A percentile compares a stretch with the other conserved stretches of the same genome.
These are phyloP conservation scores for Pachycephus smyrnensis DNA, from an alignment of 2,888 invertebrate species.

Conservation along the genomic window DNA sequence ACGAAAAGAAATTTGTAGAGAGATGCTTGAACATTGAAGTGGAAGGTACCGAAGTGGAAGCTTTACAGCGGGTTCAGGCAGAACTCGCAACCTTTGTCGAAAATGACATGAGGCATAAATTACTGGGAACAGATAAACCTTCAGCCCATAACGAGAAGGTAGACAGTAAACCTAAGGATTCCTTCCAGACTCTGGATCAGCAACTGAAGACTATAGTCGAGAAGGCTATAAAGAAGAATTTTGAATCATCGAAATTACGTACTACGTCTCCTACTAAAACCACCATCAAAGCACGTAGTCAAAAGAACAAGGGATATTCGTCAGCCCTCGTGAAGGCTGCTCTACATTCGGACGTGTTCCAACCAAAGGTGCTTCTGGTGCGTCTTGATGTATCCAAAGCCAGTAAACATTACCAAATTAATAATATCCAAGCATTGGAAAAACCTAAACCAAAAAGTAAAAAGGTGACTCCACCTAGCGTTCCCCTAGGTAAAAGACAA, in stretches of 20 bases:
- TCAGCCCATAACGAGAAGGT: neutral
- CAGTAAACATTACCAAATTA: conserved; percentile 37
- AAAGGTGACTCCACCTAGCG: conserved; percentile 33
- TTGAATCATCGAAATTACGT: conserved; percentile 41
- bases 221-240: conserved; percentile 56
- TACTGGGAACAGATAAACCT: conserved; percentile 17
- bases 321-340: conserved; percentile 48
- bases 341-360: conserved; percentile 49
- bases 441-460: conserved; percentile 25
- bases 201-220: conserved; percentile 57
- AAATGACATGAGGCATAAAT: conserved; percentile 49
- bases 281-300: neutral
- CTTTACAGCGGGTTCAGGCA: conserved; percentile 52
- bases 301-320: conserved; percentile 39
- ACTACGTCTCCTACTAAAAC: neutral
- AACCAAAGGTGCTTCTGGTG: conserved; percentile 53
- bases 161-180: conserved; percentile 31
- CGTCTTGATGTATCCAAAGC: conserved; percentile 44
- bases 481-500: conserved; percentile 43
- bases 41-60: conserved; percentile 54
- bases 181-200: conserved; percentile 46
- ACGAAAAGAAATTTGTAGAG: conserved; percentile 45
- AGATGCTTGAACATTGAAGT: conserved; percentile 60
- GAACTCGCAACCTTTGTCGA: conserved; percentile 56
- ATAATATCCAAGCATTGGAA: conserved; percentile 36